Conservation (phyloP, 2,113 vertebrate genomes). For the Oceanodroma tethys region DNA sequence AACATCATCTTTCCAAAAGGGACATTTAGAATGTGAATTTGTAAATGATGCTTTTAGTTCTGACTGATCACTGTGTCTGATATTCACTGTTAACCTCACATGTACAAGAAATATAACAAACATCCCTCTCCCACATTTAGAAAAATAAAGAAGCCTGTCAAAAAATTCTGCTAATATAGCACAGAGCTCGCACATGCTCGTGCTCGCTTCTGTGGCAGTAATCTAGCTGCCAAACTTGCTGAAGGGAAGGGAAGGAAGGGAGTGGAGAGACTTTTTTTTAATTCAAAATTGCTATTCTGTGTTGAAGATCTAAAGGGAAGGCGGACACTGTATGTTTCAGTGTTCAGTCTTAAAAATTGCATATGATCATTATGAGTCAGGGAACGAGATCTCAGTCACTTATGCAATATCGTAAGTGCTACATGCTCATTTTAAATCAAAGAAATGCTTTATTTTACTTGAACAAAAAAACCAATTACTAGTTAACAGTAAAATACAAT, state of each 20-base stretch:
- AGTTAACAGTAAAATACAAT: not conserved
- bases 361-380: not conserved
- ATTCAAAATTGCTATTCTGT: not conserved
- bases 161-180: not conserved
- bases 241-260: not conserved
- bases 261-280: not conserved
- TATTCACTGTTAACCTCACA: not conserved
- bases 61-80: not conserved
- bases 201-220: not conserved
- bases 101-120: not conserved
- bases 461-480: not conserved
- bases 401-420: not conserved
- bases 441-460: conserved; percentile 1
- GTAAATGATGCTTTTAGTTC: conserved; percentile 16
- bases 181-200: not conserved
- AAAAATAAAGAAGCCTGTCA: conserved; percentile 21
- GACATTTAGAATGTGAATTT: not conserved
- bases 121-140: not conserved
- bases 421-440: not conserved
- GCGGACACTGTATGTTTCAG: not conserved
- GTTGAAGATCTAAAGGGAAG: not conserved
- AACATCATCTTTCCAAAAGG: conserved; percentile 5
- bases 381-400: not conserved
- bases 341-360: not conserved
- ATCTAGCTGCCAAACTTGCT: not conserved